Percentiles rank a stretch among this genome's conserved stretches.
Evolutionary conservation across 30 jellyfish, hydroid and myxozoan species (phyloP).

Genomic region (Pseudorhiza aurosa): DNA sequence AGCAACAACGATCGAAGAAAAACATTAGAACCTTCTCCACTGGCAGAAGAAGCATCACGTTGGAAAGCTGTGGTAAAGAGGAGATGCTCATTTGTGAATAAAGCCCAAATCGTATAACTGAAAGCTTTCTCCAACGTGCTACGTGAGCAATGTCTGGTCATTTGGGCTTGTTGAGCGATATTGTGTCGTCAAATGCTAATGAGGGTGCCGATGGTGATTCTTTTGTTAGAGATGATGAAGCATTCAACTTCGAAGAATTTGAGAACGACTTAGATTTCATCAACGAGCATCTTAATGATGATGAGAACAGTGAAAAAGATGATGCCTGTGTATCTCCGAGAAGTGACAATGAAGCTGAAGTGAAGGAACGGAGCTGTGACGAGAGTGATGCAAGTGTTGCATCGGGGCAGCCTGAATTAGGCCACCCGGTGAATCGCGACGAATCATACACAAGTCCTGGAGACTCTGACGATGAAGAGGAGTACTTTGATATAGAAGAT

Average conservation of each 20-base stretch:
- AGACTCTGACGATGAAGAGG: background rate
- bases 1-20: too few species aligned
- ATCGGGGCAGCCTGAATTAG: background rate
- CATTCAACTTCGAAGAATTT: slow-evolving; percentile 36
- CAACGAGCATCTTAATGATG: slow-evolving; percentile 17
- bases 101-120: too few species aligned
- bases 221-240: background rate
- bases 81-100: too few species aligned
- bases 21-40: too few species aligned
- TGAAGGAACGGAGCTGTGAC: background rate
- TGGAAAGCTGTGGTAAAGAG: too few species aligned
- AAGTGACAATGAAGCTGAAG: background rate
- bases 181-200: background rate
- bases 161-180: slow-evolving; percentile 2
- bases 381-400: background rate
- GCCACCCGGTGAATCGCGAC: background rate
- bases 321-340: background rate
- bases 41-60: too few species aligned
- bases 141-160: too few species aligned
- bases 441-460: background rate
- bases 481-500: background rate
- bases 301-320: too few species aligned
- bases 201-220: too few species aligned
- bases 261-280: slow-evolving; percentile 50
- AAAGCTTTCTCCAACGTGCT: too few species aligned